Evolutionary conservation across 2,888 invertebrate species (phyloP).

Genomic region (Chironomus riparius): DNA sequence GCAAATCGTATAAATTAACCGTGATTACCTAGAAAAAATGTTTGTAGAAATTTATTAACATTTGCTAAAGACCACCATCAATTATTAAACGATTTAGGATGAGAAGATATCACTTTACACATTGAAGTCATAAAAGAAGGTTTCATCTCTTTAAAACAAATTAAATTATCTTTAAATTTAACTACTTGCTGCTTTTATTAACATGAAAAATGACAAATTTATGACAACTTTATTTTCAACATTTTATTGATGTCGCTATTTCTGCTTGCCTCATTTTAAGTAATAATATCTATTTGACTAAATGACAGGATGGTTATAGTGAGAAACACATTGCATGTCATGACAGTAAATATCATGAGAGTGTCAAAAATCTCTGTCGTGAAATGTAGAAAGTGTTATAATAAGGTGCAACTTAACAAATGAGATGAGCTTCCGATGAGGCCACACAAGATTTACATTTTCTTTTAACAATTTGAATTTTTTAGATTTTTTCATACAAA

Average conservation of each 20-base stretch:
- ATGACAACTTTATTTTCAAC: slow-evolving; percentile 16
- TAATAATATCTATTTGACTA: too few relatives aligned
- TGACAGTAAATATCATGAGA: slow-evolving; percentile 15
- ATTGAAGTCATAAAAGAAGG: not conserved
- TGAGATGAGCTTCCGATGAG: not conserved
- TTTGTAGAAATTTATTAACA: not conserved
- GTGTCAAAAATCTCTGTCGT: slow-evolving; percentile 21
- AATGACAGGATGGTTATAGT: too few relatives aligned
- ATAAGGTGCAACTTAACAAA: slow-evolving; percentile 23
- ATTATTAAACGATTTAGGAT: slow-evolving; percentile 24
- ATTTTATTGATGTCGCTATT: too few relatives aligned
- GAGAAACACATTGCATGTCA: not conserved
- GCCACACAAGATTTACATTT: not conserved
- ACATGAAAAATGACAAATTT: slow-evolving; percentile 22
- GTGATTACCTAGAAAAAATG: not conserved
- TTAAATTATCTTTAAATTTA: slow-evolving; percentile 1
- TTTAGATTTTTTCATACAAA: not conserved
- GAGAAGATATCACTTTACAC: slow-evolving; percentile 8
- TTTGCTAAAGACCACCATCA: slow-evolving; percentile 22
- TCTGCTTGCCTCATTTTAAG: too few relatives aligned
- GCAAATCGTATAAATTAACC: slow-evolving; percentile 14
- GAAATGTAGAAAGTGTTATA: not conserved
- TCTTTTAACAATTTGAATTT: not conserved
- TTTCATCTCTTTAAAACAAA: slow-evolving; percentile 16
- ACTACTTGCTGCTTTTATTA: not conserved